Evolutionary conservation across 2,113 vertebrate genomes (phyloP).

Genomic region (Alouatta palliata): DNA sequence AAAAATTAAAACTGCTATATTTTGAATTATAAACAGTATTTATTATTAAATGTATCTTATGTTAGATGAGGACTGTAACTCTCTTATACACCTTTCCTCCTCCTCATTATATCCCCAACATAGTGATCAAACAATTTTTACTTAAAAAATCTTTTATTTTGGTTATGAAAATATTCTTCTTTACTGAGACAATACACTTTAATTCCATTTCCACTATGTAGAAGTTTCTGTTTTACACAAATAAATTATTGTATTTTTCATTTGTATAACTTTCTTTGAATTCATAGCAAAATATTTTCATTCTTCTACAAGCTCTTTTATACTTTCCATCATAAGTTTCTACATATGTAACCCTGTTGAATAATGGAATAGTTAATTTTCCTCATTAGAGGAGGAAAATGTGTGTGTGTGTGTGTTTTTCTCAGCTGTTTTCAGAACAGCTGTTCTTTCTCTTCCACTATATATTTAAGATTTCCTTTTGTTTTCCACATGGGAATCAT

Average conservation of each 20-base stretch:
- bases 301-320: neutral
- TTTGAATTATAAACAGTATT: neutral
- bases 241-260: neutral
- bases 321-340: neutral
- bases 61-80: neutral
- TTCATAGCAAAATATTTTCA: neutral
- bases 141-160: neutral
- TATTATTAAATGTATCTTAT: neutral
- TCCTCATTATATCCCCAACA: neutral
- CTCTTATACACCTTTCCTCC: neutral
- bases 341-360: neutral
- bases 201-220: neutral
- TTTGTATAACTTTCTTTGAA: neutral
- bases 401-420: too few relatives aligned
- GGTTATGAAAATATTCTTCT: slow-evolving; percentile 3
- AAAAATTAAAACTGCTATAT: neutral
- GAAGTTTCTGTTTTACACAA: neutral
- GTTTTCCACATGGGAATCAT: neutral
- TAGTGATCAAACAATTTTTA: neutral
- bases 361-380: neutral
- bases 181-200: neutral
- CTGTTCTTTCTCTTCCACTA: neutral
- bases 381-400: neutral
- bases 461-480: neutral
- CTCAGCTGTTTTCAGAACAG: too few relatives aligned